These are phyloP conservation scores for Eulemur rubriventer DNA, from an alignment of 2,797 vertebrate genomes.

Conservation along the genomic window DNA sequence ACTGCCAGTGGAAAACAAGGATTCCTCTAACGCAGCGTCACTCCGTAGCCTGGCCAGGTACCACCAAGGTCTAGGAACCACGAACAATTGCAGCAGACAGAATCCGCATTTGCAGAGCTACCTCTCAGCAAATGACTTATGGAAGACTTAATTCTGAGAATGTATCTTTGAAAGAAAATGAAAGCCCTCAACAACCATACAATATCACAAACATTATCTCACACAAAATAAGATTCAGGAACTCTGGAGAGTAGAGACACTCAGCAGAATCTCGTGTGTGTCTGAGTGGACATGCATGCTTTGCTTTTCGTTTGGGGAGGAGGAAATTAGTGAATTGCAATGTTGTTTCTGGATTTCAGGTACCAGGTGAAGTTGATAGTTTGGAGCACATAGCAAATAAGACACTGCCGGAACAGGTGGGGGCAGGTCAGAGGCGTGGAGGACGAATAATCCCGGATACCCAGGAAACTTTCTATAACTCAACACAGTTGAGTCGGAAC, in stretches of 20 bases:
- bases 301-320: neutral
- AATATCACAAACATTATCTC: neutral
- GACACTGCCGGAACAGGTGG: too few relatives aligned
- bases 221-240: neutral
- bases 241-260: neutral
- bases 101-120: slow-evolving; percentile 81
- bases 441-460: rapidly evolving
- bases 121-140: slow-evolving; percentile 89
- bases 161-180: slow-evolving; percentile 89
- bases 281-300: too few relatives aligned
- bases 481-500: rapidly evolving
- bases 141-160: slow-evolving; percentile 93
- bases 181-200: rapidly evolving
- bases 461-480: rapidly evolving
- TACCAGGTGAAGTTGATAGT: neutral
- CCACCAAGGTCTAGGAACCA: slow-evolving; percentile 86
- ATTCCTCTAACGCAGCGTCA: slow-evolving; percentile 79
- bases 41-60: slow-evolving; percentile 86
- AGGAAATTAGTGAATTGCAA: neutral
- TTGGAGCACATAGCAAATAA: neutral
- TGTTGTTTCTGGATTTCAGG: neutral
- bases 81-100: slow-evolving; percentile 87
- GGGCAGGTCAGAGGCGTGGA: rapidly evolving
- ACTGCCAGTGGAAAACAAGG: slow-evolving; percentile 78
- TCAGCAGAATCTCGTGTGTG: neutral